Percentiles rank a stretch among this genome's conserved stretches.
Evolutionary conservation across 2,797 vertebrate species (phyloP).

Genomic region (Hapalemur alaotrensis): DNA sequence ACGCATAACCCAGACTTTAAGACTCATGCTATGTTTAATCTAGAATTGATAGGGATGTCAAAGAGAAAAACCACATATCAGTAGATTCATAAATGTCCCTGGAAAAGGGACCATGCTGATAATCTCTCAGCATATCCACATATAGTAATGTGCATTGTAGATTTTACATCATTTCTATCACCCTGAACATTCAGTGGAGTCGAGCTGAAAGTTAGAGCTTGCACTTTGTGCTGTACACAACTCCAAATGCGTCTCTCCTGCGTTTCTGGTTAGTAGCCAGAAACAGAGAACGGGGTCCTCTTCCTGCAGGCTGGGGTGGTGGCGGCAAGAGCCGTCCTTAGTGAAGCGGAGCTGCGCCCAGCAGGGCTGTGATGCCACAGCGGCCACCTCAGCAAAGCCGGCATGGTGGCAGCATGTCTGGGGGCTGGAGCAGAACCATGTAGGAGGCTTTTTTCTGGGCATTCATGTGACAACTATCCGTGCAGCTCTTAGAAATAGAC

Average conservation of each 20-base stretch:
- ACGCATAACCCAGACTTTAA: neutral
- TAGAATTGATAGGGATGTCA: neutral
- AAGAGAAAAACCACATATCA: neutral
- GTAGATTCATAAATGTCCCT: neutral
- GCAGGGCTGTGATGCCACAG: neutral
- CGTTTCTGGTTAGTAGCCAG: neutral
- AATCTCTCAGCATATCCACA: neutral
- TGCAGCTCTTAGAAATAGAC: slow-evolving; percentile 52
- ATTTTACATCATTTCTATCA: neutral
- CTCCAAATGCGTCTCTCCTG: neutral
- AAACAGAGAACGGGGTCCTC: neutral
- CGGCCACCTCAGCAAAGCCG: neutral
- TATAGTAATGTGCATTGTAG: neutral
- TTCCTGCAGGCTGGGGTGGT: neutral
- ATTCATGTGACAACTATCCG: slow-evolving; percentile 42
- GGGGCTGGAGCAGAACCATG: neutral
- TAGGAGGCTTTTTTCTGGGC: slow-evolving; percentile 48
- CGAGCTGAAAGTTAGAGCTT: neutral
- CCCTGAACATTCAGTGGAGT: neutral
- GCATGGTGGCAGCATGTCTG: neutral
- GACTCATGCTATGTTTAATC: neutral
- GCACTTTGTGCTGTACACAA: neutral
- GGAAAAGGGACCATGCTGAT: neutral
- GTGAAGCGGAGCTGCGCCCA: neutral
- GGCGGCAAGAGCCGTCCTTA: neutral